Evolutionary conservation across 2,888 invertebrate genomes (phyloP), one percentile per base, ranked within the genome.

Genomic region (Onchidella celtica): DNA sequence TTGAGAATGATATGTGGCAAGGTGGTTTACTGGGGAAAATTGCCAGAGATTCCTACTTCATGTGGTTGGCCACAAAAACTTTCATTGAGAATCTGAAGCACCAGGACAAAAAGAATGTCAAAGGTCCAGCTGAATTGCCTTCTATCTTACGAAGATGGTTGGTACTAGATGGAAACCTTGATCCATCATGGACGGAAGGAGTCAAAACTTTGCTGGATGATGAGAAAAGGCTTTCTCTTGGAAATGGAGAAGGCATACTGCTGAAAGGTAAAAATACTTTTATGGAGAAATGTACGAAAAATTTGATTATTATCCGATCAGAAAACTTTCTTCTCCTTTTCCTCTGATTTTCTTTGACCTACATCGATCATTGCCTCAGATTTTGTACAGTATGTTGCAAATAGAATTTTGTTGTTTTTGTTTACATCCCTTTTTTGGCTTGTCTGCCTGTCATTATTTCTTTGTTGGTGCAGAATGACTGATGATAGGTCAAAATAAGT

Each of bases 151-250:
- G 89, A 17, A 87, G 89, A 55, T 92, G 92, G 93, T 83, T 93
- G 27, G 87, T 93, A 0, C 79, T 93, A 78, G 93, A 93, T 83
- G 93, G 93, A 1, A 86, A 88, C 38, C 84, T 93, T 34, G 87
- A 90, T 74, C 88, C 90, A 0, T 83, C 81, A 6, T 93, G 92
- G 92, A 90, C 91, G 3, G 92, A 92, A 72, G 88, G 87, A 38
- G 83, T 92, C 69, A 90, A 89, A 84, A 90, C 90, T 0, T 79
- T 92, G 69, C 84, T 92, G 81, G 92, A 91, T 78, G 84, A 86
- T 24, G 87, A 89, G 72, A 85, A 84, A 57, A 86, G 87, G 29
- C 81, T 92, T 29, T 87, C 89, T 0, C 84, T 90, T 81, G 90
- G 92, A 11, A 92, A 90, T 84, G 90, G 91, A 27, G 89, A 90